Evolutionary conservation across 2,113 vertebrate species (phyloP), one percentile per base, ranked within the genome.

Genomic region (Scatophagus argus): DNA sequence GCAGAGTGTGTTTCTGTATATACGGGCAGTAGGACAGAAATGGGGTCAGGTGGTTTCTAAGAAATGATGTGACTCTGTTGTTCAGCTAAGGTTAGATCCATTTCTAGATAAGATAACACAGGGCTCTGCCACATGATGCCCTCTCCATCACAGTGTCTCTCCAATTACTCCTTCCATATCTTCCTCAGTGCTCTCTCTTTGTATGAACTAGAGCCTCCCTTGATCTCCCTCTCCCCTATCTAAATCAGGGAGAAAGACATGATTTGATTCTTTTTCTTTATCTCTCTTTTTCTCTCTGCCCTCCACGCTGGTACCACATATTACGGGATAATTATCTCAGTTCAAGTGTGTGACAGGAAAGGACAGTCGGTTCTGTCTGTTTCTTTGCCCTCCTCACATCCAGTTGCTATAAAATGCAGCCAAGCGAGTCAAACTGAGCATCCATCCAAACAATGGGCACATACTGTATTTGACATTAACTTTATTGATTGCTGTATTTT

Each of bases 281-380:
- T 88, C 82, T 70, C 51, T 38, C 10, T 38, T 9, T 56, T 74
- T 82, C 75, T 51, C 51, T 60, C 63, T 77, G 32, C 23, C 64
- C 44, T 82, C 66, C 54, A 32, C 70, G 43, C 78, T 65, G 83
- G 73, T 66, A 60, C 68, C 55, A 55, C 79, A 83, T 88, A 84
- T 89, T 87, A 90, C 17, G 2, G 59, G 69, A 85, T 82, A 62
- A 78, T 84, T 89, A 87, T 90, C 86, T 85, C 43, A 51, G 89
- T 88, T 87, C 58, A 89, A 81, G 56, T 67, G 74, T 71, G 66
- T 78, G 76, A 80, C 79, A 84, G 82, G 43, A 67, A 75, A 75
- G 78, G 81, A 66, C 73, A 79, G 46, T 29, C 52, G 34, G 25
- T 70, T 87, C 66, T 58, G 3, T 82, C 70, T 61, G 21, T 71